These are phyloP conservation scores for Turritopsis dohrnii DNA, from an alignment of 30 jellyfish, hydroid and myxozoan species.

Conservation along the genomic window DNA sequence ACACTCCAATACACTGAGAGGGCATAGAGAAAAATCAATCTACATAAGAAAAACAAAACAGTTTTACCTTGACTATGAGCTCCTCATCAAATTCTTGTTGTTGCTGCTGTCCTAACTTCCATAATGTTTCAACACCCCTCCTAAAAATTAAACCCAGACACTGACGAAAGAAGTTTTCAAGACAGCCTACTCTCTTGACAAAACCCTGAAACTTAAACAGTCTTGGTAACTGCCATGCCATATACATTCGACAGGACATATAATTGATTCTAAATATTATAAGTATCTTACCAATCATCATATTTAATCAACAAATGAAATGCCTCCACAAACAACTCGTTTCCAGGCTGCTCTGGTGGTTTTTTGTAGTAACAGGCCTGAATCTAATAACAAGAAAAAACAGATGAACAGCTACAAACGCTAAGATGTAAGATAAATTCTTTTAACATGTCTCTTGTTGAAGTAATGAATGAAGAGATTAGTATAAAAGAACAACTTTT, in stretches of 20 bases:
- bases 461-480: too few relatives aligned
- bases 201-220: too few relatives aligned
- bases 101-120: constrained; percentile 14
- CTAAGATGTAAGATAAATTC: too few relatives aligned
- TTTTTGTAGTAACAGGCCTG: constrained; percentile 87
- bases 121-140: constrained; percentile 35
- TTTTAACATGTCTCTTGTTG: too few relatives aligned
- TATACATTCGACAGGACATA: too few relatives aligned
- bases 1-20: neutral
- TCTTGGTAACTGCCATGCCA: neutral
- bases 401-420: neutral
- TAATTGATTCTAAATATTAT: neutral
- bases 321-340: constrained; percentile 68
- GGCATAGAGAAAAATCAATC: too few relatives aligned
- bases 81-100: constrained; percentile 31
- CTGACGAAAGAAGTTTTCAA: too few relatives aligned
- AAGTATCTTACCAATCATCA: constrained; percentile 68
- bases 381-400: constrained; percentile 35
- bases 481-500: neutral
- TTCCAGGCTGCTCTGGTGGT: constrained; percentile 83
- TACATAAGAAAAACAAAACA: neutral
- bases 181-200: too few relatives aligned
- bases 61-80: constrained; percentile 22
- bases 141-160: constrained; percentile 15
- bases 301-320: constrained; percentile 69